Conservation (phyloP, 30 jellyfish, hydroid and myxozoan species). For the Chrysaora quinquecirrha region DNA sequence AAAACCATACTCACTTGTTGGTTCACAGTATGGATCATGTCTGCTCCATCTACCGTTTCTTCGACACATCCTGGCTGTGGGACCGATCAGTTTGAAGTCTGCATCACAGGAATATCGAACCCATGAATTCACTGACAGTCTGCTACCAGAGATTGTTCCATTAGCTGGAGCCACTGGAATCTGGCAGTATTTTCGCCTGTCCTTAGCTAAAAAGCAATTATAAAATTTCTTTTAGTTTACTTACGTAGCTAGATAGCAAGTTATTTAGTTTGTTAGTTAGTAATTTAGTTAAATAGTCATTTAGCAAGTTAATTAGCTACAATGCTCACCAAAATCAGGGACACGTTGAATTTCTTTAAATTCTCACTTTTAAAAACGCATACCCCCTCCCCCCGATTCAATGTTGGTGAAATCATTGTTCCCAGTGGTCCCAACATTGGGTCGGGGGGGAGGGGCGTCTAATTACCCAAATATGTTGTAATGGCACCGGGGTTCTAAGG, state of each 20-base stretch:
- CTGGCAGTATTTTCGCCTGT: constrained; percentile 29
- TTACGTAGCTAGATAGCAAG: background rate
- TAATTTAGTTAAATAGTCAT: no score
- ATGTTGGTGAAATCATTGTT: no score
- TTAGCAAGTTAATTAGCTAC: no score
- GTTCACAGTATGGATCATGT: constrained; percentile 64
- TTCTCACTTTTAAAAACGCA: no score
- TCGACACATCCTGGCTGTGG: constrained; percentile 26
- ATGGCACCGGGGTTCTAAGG: no score
- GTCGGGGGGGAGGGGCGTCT: no score
- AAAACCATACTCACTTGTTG: constrained; percentile 42
- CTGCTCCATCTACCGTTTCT: constrained; percentile 61
- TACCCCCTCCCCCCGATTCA: no score
- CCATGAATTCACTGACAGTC: constrained; percentile 2
- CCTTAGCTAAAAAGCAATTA: constrained; percentile 15
- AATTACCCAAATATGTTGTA: no score
- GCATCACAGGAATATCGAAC: constrained; percentile 37
- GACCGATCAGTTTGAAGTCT: constrained; percentile 48
- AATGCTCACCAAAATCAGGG: background rate
- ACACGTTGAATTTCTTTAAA: no score
- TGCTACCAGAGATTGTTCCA: constrained; percentile 51
- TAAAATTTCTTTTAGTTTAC: background rate
- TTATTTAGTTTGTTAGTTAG: no score
- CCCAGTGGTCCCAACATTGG: no score
- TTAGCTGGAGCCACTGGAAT: constrained; percentile 39